Conservation (phyloP, 1,140 invertebrate genomes). For the Lucilia sericata region DNA sequence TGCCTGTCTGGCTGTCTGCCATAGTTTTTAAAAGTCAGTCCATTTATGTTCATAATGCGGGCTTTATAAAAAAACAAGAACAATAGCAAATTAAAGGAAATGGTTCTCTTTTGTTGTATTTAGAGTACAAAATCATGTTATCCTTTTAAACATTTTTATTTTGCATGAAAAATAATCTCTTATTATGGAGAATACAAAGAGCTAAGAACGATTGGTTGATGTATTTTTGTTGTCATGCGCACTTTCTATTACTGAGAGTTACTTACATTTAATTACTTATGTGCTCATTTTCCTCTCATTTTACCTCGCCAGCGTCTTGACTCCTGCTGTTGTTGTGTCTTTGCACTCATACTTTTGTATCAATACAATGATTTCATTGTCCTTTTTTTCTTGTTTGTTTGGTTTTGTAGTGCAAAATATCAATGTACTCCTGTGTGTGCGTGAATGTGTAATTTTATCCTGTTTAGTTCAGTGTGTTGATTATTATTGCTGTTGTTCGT, state of each 20-base stretch:
- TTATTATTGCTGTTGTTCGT: not conserved
- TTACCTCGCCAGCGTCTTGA: not conserved
- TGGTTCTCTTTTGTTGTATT: not conserved
- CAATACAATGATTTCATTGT: not conserved
- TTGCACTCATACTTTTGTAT: not conserved
- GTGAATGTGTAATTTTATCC: not conserved
- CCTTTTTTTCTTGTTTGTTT: not conserved
- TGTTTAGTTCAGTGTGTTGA: not conserved
- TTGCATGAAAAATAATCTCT: not conserved
- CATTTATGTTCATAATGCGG: not conserved
- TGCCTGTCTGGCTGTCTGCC: not conserved
- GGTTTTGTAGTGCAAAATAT: no score
- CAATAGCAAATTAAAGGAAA: not conserved
- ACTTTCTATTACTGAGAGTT: not conserved
- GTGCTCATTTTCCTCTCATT: not conserved
- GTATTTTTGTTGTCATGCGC: not conserved
- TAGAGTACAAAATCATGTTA: not conserved
- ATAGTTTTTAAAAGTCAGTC: not conserved
- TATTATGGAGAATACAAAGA: not conserved
- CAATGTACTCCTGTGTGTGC: not conserved
- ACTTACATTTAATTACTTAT: not conserved
- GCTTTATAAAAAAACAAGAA: not conserved
- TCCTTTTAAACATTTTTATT: not conserved
- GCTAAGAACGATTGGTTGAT: no score
- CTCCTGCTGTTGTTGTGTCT: not conserved